Conservation (phyloP, 2,888 invertebrate species). For the Hyposoter didymator region DNA sequence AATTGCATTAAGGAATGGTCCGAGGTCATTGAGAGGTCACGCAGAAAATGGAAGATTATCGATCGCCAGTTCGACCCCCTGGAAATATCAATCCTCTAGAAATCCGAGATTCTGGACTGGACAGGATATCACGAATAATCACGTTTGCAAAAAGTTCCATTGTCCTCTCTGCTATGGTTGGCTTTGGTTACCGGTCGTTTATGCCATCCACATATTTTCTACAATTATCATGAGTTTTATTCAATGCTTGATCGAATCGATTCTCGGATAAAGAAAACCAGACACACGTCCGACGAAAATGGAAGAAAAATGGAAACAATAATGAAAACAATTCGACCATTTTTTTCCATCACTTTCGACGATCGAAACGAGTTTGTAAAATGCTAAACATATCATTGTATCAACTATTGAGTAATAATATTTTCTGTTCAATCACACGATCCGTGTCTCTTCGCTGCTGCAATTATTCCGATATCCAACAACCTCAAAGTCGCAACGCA, state of each 20-base stretch:
- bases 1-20: neutral
- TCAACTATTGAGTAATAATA: conserved; percentile 15
- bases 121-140: conserved; percentile 38
- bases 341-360: conserved; percentile 40
- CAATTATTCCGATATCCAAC: neutral
- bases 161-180: conserved; percentile 66
- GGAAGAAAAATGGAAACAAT: neutral
- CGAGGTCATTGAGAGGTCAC: neutral
- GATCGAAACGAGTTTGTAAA: conserved; percentile 7
- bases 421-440: conserved; percentile 1
- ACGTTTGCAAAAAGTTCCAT: conserved; percentile 60
- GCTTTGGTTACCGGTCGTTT: conserved; percentile 62
- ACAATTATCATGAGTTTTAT: conserved; percentile 26
- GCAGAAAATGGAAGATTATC: neutral
- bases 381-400: neutral
- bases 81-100: neutral
- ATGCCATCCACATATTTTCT: conserved; percentile 29
- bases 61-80: neutral
- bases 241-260: conserved; percentile 28
- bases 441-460: neutral
- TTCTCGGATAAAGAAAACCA: conserved; percentile 20
- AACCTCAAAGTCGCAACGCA: neutral
- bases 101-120: neutral
- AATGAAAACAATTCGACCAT: conserved; percentile 12
- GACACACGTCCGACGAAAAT: neutral